phyloP scores from a whole-genome alignment of 2,113 vertebrate species.

The Pyxicephalus adspersus region DNA sequence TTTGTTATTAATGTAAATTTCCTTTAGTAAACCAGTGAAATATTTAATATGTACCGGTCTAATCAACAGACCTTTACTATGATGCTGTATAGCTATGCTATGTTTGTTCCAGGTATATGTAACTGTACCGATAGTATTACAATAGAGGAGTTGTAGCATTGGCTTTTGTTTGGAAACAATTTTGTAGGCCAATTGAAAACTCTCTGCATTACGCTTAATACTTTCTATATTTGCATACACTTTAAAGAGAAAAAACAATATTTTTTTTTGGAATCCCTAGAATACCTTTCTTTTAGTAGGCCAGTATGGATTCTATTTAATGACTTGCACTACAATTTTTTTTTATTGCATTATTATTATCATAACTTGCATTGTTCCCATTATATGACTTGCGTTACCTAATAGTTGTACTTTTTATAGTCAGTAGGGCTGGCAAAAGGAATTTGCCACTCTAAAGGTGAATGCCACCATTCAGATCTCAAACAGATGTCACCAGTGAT shows the following conservation, averaged over 20 bases:
- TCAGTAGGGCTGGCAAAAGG: too few species aligned
- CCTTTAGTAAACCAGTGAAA: conserved; percentile 74
- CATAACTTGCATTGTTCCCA: conserved; percentile 72
- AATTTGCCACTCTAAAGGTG: too few species aligned
- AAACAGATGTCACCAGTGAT: too few species aligned
- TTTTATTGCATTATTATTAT: too few species aligned
- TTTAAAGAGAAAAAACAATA: too few species aligned
- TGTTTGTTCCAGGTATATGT: conserved; percentile 70
- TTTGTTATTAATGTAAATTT: conserved; percentile 70
- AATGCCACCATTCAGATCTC: too few species aligned
- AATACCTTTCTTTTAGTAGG: conserved; percentile 74
- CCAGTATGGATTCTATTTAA: conserved; percentile 76
- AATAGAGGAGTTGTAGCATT: conserved; percentile 74
- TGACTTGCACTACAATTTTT: conserved; percentile 80
- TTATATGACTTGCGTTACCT: conserved; percentile 74
- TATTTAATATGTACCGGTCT: conserved; percentile 72
- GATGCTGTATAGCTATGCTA: conserved; percentile 72
- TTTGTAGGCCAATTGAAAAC: conserved; percentile 70
- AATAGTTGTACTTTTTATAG: neutral
- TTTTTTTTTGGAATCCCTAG: conserved; percentile 65
- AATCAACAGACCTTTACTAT: conserved; percentile 70
- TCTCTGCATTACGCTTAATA: too few species aligned
- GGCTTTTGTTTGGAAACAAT: conserved; percentile 77
- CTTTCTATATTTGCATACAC: conserved; percentile 76
- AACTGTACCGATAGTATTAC: conserved; percentile 73